These are phyloP conservation scores for Fregetta grallaria DNA, from an alignment of 2,113 vertebrate genomes.

Conservation along the genomic window DNA sequence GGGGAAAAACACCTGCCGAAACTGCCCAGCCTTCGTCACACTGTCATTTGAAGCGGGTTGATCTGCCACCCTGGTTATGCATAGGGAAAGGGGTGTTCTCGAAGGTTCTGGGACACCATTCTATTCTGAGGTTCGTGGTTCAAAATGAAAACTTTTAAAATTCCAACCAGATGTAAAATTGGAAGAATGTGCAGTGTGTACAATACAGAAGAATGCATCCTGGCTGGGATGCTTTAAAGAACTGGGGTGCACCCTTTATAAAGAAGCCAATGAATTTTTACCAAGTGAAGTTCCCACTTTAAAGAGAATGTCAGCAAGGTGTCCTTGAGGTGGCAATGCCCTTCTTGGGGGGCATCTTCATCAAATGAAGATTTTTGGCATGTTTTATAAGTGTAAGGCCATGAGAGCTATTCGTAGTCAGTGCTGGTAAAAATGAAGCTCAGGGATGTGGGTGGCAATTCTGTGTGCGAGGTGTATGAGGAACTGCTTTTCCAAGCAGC, in stretches of 20 bases:
- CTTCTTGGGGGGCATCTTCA: not conserved
- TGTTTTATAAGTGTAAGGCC: not conserved
- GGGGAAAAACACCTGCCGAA: not conserved
- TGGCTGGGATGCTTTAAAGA: not conserved
- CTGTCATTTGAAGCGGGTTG: not conserved
- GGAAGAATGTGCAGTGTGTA: not conserved
- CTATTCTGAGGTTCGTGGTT: not conserved
- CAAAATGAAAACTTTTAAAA: not conserved
- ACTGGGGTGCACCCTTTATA: not conserved
- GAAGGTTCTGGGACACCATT: not conserved
- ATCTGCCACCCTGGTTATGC: not conserved
- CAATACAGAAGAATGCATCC: not conserved
- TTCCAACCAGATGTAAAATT: not conserved
- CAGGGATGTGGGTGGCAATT: fast-evolving
- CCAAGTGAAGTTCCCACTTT: not conserved
- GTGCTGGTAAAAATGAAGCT: not conserved
- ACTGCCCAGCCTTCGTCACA: not conserved
- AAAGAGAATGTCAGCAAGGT: not conserved
- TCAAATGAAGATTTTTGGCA: no score
- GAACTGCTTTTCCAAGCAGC: not conserved
- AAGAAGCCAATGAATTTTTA: not conserved
- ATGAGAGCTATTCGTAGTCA: fast-evolving
- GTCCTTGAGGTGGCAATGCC: not conserved
- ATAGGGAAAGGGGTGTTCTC: not conserved
- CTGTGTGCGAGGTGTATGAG: not conserved